phyloP scores from a whole-genome alignment of 2,888 invertebrate genomes.

The Tenthredo distinguenda region DNA sequence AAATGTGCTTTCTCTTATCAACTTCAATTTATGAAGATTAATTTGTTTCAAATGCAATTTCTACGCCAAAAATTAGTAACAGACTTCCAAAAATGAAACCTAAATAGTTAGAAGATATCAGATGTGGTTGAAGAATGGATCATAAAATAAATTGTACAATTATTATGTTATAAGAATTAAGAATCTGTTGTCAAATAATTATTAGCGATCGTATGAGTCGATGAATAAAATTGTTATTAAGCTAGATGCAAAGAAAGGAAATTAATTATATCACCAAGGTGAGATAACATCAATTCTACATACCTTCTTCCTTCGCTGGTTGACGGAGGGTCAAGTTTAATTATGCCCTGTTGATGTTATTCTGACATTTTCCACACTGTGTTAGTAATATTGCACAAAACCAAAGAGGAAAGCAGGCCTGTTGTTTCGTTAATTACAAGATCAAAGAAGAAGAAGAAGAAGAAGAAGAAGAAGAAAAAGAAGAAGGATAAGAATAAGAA shows the following conservation, averaged over 20 bases:
- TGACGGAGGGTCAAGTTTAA: conserved; percentile 38
- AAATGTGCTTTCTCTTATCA: neutral
- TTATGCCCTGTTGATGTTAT: conserved; percentile 39
- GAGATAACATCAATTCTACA: conserved; percentile 41
- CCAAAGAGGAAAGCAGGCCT: conserved; percentile 5
- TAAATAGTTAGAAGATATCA: neutral
- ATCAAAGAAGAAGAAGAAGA: conserved; percentile 57
- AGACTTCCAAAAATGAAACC: neutral
- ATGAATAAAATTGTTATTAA: neutral
- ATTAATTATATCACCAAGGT: conserved; percentile 27
- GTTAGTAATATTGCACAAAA: conserved; percentile 35
- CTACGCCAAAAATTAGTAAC: neutral
- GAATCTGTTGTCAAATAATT: neutral
- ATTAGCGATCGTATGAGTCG: neutral
- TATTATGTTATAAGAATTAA: neutral
- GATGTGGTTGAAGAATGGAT: neutral
- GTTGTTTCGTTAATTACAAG: conserved; percentile 19
- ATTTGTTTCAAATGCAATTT: neutral
- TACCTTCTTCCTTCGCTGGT: conserved; percentile 31
- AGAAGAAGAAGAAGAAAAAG: conserved; percentile 61
- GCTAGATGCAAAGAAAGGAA: neutral
- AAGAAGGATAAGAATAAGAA: conserved; percentile 54
- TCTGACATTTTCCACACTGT: conserved; percentile 52
- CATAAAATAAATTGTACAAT: neutral
- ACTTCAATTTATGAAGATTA: neutral